These are phyloP conservation scores for Phrixothrix hirtus DNA, from an alignment of 2,888 invertebrate genomes.

Conservation along the genomic window DNA sequence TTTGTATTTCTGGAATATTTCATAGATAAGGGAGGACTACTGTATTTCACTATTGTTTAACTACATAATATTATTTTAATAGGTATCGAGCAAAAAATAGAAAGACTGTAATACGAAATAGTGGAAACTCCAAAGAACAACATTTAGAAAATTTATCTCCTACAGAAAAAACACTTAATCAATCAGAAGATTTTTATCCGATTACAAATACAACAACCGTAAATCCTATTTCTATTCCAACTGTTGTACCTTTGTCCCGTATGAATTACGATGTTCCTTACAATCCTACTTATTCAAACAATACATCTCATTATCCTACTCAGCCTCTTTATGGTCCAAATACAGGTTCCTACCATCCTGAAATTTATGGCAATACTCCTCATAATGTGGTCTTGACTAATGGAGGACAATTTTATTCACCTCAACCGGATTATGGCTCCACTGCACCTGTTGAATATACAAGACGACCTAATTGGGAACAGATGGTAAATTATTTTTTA, in stretches of 20 bases:
- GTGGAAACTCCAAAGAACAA: conserved; percentile 40
- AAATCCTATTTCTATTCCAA: conserved; percentile 46
- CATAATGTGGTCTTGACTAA: conserved; percentile 46
- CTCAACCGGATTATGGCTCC: conserved; percentile 47
- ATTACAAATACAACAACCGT: conserved; percentile 43
- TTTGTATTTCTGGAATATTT: no score
- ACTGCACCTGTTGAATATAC: conserved; percentile 40
- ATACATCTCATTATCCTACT: conserved; percentile 41
- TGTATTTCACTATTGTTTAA: no score
- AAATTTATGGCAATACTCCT: conserved; percentile 48
- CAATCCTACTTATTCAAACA: conserved; percentile 41
- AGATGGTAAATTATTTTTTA: conserved; percentile 39
- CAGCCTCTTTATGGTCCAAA: conserved; percentile 48
- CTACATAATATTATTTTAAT: conserved; percentile 8
- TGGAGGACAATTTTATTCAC: conserved; percentile 49
- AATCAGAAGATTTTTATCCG: conserved; percentile 50
- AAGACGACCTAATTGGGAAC: conserved; percentile 41
- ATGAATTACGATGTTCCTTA: conserved; percentile 50
- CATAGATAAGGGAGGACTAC: no score
- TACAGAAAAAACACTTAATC: conserved; percentile 37
- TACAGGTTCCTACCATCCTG: conserved; percentile 45
- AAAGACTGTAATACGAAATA: conserved; percentile 57
- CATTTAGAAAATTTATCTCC: conserved; percentile 48
- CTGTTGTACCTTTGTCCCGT: conserved; percentile 50
- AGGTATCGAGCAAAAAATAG: conserved; percentile 69